Percentiles rank a stretch among this genome's conserved stretches.
Conservation (phyloP, 2,888 invertebrate species). For the Synanthedon formicaeformis region DNA sequence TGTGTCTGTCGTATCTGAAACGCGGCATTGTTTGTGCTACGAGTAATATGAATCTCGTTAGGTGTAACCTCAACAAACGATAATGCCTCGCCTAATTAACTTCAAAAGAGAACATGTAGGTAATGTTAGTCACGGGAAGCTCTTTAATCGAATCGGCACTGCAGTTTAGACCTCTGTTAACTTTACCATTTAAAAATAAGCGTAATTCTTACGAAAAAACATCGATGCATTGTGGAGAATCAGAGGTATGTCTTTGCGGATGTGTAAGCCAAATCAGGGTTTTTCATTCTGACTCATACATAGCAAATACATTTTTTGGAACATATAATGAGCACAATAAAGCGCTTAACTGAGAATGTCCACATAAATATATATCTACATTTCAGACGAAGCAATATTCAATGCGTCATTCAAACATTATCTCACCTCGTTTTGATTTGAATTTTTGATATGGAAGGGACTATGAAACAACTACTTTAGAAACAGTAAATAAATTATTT, state of each 20-base stretch:
- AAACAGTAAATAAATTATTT: constrained; percentile 34
- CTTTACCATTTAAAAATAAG: too few relatives aligned
- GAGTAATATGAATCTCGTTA: not conserved
- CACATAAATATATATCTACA: not conserved
- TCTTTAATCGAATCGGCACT: not conserved
- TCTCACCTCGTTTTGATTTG: constrained; percentile 37
- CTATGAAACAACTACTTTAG: constrained; percentile 23
- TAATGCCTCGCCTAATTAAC: not conserved
- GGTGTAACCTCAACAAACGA: not conserved
- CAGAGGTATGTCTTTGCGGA: too few relatives aligned
- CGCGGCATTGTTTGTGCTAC: not conserved
- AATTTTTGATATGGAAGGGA: constrained; percentile 16
- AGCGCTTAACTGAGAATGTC: not conserved
- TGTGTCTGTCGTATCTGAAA: not conserved
- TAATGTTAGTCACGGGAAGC: not conserved
- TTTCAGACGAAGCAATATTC: constrained; percentile 27
- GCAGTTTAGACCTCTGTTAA: too few relatives aligned
- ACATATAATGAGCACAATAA: too few relatives aligned
- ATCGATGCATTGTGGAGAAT: too few relatives aligned
- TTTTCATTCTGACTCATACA: too few relatives aligned
- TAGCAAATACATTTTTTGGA: too few relatives aligned
- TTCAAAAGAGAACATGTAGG: not conserved
- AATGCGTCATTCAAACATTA: constrained; percentile 32
- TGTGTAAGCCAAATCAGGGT: too few relatives aligned
- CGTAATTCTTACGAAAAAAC: too few relatives aligned